Percentiles rank a stretch among this genome's conserved stretches.
These are phyloP conservation scores for Athalia rosae DNA, from an alignment of 2,888 invertebrate species.

Conservation along the genomic window DNA sequence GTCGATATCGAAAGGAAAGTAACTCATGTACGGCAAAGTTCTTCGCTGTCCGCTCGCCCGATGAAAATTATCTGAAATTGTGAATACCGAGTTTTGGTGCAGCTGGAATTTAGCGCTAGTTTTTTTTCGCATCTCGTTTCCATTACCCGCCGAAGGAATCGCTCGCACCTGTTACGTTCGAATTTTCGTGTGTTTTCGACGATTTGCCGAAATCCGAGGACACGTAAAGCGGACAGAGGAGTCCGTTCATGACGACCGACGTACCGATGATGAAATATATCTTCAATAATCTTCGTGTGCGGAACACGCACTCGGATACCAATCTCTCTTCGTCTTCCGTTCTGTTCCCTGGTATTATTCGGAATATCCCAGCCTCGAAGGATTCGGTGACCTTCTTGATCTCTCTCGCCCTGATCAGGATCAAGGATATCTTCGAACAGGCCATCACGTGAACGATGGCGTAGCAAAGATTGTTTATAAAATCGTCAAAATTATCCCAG, in stretches of 20 bases:
- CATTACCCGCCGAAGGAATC: no score
- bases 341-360: background rate
- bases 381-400: background rate
- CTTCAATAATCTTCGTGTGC: conserved; percentile 6
- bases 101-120: no score
- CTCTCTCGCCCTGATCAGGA: conserved; percentile 19
- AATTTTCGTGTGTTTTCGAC: background rate
- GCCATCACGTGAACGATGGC: conserved; percentile 34
- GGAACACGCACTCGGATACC: background rate
- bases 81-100: background rate
- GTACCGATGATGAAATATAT: conserved; percentile 29
- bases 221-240: conserved; percentile 23
- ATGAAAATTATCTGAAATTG: background rate
- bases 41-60: background rate
- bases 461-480: conserved; percentile 36
- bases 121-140: no score
- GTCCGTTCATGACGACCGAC: conserved; percentile 27
- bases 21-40: conserved; percentile 25
- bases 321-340: background rate
- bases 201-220: conserved; percentile 4
- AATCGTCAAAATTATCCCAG: conserved; percentile 28
- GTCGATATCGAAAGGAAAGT: conserved; percentile 26
- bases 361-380: conserved; percentile 10
- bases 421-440: conserved; percentile 33
- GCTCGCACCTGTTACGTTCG: no score